Percentiles rank a stretch among this genome's conserved stretches.
phyloP scores from a whole-genome alignment of 2,113 vertebrate species.

The Phocoena sinus region DNA sequence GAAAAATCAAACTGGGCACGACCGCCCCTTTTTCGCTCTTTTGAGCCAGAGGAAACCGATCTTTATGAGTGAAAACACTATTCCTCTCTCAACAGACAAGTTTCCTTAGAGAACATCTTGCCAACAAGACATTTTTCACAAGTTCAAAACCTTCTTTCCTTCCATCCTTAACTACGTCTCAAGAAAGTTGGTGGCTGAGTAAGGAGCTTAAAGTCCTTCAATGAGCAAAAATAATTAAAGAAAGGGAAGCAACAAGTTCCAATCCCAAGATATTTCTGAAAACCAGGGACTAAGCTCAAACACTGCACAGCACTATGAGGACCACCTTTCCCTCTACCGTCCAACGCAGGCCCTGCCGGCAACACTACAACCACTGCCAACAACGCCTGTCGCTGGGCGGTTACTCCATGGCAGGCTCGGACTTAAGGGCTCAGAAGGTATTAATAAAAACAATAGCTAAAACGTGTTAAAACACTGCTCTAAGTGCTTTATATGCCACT shows the following conservation, averaged over 20 bases:
- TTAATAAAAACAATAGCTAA: not conserved
- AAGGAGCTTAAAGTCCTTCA: not conserved
- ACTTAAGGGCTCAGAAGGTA: not conserved
- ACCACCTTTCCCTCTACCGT: accelerated
- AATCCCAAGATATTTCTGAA: not conserved
- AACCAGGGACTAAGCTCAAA: not conserved
- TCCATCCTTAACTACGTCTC: not conserved
- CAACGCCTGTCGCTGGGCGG: accelerated
- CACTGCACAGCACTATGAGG: accelerated
- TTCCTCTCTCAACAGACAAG: not conserved
- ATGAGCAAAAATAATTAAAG: not conserved
- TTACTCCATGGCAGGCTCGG: accelerated
- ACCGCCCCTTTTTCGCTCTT: not conserved
- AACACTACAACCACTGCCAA: accelerated
- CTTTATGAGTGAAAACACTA: not conserved
- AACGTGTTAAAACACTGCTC: not conserved
- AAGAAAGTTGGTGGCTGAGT: not conserved
- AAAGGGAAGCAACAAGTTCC: not conserved
- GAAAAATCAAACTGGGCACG: not conserved
- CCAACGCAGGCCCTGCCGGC: not conserved
- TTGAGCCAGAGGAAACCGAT: not conserved
- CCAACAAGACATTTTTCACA: not conserved
- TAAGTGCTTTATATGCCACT: not conserved
- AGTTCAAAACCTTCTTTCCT: not conserved
- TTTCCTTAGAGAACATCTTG: not conserved